Percentiles rank a stretch among this genome's conserved stretches.
These are phyloP conservation scores for Cataglyphis hispanica DNA, from an alignment of 1,140 invertebrate species.

Conservation along the genomic window DNA sequence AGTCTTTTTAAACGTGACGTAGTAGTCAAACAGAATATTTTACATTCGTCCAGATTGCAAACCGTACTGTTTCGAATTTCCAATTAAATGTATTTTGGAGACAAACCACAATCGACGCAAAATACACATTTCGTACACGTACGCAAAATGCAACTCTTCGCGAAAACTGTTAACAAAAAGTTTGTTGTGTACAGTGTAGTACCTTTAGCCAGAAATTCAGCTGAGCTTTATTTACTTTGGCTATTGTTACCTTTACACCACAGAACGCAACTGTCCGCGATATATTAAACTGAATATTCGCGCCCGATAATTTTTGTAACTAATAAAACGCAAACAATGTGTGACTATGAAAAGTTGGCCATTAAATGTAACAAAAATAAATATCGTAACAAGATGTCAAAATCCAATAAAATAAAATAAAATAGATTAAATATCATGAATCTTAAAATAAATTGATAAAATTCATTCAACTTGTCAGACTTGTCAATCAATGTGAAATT, in stretches of 20 bases:
- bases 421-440: background rate
- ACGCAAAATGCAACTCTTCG: constrained; percentile 20
- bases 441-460: background rate
- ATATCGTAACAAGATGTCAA: background rate
- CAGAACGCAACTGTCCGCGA: constrained; percentile 4
- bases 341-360: background rate
- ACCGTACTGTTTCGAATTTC: background rate
- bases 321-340: constrained; percentile 32
- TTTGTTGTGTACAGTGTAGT: constrained; percentile 10
- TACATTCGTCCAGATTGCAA: background rate
- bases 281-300: constrained; percentile 4
- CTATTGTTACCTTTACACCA: constrained; percentile 18
- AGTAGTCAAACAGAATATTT: background rate
- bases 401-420: no score
- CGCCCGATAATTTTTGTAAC: background rate
- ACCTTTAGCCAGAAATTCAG: constrained; percentile 21
- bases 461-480: background rate
- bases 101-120: background rate
- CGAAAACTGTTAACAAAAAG: constrained; percentile 46
- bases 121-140: constrained; percentile 17
- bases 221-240: constrained; percentile 45
- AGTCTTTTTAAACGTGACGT: background rate
- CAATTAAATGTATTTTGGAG: constrained; percentile 20
- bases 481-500: background rate
- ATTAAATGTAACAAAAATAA: constrained; percentile 9